These are phyloP conservation scores for Colinus virginianus DNA, from an alignment of 2,113 vertebrate genomes.

Conservation along the genomic window DNA sequence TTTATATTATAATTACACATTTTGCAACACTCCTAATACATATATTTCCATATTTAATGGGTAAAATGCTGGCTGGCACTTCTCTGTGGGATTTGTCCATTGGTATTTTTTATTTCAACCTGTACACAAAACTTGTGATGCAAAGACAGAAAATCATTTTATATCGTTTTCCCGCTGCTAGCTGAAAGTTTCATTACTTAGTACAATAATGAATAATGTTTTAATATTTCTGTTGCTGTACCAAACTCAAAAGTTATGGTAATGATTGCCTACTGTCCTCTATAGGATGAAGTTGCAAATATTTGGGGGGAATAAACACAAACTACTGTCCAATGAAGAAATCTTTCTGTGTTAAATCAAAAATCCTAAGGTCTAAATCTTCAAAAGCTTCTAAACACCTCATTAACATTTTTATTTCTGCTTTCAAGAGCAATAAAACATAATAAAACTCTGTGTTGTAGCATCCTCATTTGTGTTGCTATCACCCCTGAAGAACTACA, in stretches of 20 bases:
- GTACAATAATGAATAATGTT: conserved; percentile 35
- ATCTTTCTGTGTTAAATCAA: not conserved
- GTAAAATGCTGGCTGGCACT: not conserved
- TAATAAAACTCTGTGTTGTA: not conserved
- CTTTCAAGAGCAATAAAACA: not conserved
- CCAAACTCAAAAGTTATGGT: not conserved
- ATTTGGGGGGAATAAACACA: not conserved
- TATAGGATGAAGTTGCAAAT: conserved; percentile 2
- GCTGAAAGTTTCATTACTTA: conserved; percentile 3
- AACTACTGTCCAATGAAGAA: not conserved
- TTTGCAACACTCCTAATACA: not conserved
- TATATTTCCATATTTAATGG: not conserved
- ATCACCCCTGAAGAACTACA: not conserved
- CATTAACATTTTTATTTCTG: not conserved
- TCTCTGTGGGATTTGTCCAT: not conserved
- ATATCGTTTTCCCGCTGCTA: not conserved
- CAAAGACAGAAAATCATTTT: not conserved
- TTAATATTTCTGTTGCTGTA: not conserved
- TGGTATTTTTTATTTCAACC: not conserved
- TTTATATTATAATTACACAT: conserved; percentile 10
- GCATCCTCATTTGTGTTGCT: not conserved
- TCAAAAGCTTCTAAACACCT: not conserved
- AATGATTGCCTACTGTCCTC: not conserved
- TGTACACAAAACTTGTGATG: not conserved
- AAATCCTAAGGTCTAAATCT: not conserved